phyloP scores from a whole-genome alignment of 1,140 invertebrate species.

The Drosophila miranda region DNA sequence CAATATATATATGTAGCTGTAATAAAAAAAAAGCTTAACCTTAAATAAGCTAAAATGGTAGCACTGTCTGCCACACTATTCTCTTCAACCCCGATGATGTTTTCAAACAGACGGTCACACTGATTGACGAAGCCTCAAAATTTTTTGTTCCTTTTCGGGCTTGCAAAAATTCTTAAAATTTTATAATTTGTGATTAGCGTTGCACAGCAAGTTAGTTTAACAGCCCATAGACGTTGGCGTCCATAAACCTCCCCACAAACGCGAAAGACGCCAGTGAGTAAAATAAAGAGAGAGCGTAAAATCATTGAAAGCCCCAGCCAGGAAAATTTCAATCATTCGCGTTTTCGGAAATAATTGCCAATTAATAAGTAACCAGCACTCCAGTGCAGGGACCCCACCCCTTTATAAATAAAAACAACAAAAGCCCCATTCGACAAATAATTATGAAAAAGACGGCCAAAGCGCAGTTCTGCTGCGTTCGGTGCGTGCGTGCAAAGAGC shows the following conservation, averaged over 20 bases:
- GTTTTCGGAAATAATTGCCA: conserved; percentile 1
- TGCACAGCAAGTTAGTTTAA: conserved; percentile 8
- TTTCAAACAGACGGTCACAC: conserved; percentile 31
- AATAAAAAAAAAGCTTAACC: too few species aligned
- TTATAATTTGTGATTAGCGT: conserved; percentile 32
- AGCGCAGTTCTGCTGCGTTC: conserved; percentile 6
- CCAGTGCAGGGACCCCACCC: background rate
- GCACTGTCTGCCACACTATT: too few species aligned
- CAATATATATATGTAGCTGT: too few species aligned
- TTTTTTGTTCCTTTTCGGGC: conserved; percentile 54
- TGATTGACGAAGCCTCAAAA: conserved; percentile 72
- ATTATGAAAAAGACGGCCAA: conserved; percentile 1
- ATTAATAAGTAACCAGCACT: background rate
- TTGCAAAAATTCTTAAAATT: conserved; percentile 49
- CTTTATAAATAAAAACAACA: background rate
- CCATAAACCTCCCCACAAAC: background rate
- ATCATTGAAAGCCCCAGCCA: conserved; percentile 12
- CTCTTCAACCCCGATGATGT: too few species aligned
- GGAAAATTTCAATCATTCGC: conserved; percentile 10
- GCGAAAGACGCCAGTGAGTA: background rate
- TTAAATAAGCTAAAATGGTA: too few species aligned
- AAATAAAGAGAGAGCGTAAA: conserved; percentile 20
- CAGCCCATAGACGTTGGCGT: background rate
- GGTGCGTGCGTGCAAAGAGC: background rate
- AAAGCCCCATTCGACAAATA: background rate